Base-by-base conservation (phyloP, 2,797 vertebrate species). In the Hylomyscus alleni region DNA sequence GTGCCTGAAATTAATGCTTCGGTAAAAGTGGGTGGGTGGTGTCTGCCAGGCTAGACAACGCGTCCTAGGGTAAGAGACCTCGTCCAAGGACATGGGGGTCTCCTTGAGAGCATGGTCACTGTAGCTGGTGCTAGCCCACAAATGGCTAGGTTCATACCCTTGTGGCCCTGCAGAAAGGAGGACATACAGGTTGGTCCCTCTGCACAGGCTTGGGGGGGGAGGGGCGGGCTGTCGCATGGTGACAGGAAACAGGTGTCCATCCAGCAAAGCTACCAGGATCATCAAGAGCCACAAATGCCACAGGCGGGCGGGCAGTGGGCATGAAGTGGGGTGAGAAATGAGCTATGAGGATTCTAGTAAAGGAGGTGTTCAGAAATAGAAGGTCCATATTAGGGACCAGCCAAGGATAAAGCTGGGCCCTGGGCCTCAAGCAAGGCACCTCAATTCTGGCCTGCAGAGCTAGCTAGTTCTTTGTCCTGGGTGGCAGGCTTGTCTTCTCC, bases 21-120 rank as follows among this genome's bases (percentile, higher is more conserved):
- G 56, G 96, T 98, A 97, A 97, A 98, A 96, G 96, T 7, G 4
- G 44, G 62, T n/a, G 81, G 81, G 81, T 1, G 24, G 58, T 8
- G 47, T 26, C 60, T 13, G 2, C 75, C 95, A 44, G 96, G 97
- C 97, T 76, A 97, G 97, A 97, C 98, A 50, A 97, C 77, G 97
- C 95, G 90, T 97, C 91, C 76, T 87, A 83, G 84, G 95, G 96
- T 60, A 37, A 26, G 77, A 65, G 94, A 69, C 93, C 95, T 94
- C 31, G 7, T 96, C 94, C 95, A 54, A 6, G 58, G n/a, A 40
- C 24, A 3, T 14, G 10, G 17, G 24, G 6, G 22, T 26, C 77
- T 1, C 3, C 31, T 44, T 4, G 58, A 58, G 72, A 89, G 52
- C 24, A 0, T 6, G 9, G 81, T 3, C 29, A 17, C 0, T 0